Base-by-base conservation (phyloP, 1,140 invertebrate genomes). In the Diploscapter pachys region DNA sequence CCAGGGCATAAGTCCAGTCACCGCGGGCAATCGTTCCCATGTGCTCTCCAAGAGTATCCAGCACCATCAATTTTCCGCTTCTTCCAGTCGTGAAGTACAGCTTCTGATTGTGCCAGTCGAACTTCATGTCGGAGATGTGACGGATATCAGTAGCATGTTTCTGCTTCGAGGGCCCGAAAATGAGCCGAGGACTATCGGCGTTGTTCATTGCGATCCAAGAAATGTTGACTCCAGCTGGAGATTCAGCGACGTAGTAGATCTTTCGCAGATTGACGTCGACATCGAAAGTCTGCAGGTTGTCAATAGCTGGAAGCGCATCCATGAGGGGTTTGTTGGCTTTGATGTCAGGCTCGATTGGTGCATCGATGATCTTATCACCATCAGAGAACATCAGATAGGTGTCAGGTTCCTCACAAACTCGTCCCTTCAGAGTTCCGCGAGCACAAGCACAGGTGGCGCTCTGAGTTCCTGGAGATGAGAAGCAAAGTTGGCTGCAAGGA, bases 401-500 rank as follows among this genome's bases (percentile, higher is more conserved):
- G 13, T 85, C 79, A 5, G 83, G 84, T 59, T 85, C 83, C 76
- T 85, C 82, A 84, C 96, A 98, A 50, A 84, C 87, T 82, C 90
- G 91, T 53, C 86, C 86, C 77, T 89, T 89, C 31, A 90, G 81
- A 76, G 91, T 90, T 5, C 73, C 73, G 0, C 92, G 92, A 0
- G 95, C 92, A 86, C 96, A 99, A 9, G 93, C 92, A 86, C 96
- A 99, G 56, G 88, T 89, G 76, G 90, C 91, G n/a, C 80, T 80
- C 64, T 83, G 76, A 57, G 63, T 81, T 72, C 83, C 85, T 0
- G 94, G 93, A 81, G 92, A 91, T 9, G 95, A 93, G 86, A 98
- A 99, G 85, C 96, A 99, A 0, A 99, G 87, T 83, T 99, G 96
- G 72, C 93, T 91, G 85, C 96, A 99, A 5, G 91, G 92, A 0